A percentile compares a stretch with the other conserved stretches of the same genome.
Conservation (phyloP, 2,888 invertebrate species). For the Epirrhoe alternata region DNA sequence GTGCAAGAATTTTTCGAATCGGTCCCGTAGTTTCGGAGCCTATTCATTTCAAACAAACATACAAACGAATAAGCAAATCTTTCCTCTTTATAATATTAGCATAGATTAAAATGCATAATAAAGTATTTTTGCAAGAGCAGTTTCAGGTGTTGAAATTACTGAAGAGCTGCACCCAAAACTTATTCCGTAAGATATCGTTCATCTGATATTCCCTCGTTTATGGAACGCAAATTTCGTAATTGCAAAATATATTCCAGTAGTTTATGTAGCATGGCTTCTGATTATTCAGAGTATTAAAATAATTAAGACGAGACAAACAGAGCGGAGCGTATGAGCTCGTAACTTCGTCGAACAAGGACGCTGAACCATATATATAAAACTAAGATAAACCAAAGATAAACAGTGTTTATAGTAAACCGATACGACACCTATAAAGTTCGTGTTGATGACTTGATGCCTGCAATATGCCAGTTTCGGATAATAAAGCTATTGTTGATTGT, state of each 20-base stretch:
- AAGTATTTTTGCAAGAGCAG: too few relatives aligned
- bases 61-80: too few relatives aligned
- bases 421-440: constrained; percentile 52
- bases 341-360: constrained; percentile 43
- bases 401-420: constrained; percentile 65
- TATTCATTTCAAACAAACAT: too few relatives aligned
- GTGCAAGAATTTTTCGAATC: too few relatives aligned
- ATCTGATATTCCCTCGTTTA: too few relatives aligned
- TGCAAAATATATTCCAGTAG: neutral
- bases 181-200: too few relatives aligned
- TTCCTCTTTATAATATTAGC: too few relatives aligned
- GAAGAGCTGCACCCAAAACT: too few relatives aligned
- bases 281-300: constrained; percentile 24
- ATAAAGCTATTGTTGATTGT: constrained; percentile 51
- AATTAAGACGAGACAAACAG: constrained; percentile 34
- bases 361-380: constrained; percentile 44
- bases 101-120: too few relatives aligned
- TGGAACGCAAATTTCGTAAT: neutral
- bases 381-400: constrained; percentile 53
- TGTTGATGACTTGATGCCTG: constrained; percentile 50
- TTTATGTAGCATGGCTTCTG: neutral
- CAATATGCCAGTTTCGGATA: constrained; percentile 41
- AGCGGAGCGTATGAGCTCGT: constrained; percentile 32
- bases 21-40: too few relatives aligned
- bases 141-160: too few relatives aligned